Evolutionary conservation across 1,140 invertebrate genomes (phyloP), one percentile per base, ranked within the genome.

Genomic region (Ostrea denselamellosa): DNA sequence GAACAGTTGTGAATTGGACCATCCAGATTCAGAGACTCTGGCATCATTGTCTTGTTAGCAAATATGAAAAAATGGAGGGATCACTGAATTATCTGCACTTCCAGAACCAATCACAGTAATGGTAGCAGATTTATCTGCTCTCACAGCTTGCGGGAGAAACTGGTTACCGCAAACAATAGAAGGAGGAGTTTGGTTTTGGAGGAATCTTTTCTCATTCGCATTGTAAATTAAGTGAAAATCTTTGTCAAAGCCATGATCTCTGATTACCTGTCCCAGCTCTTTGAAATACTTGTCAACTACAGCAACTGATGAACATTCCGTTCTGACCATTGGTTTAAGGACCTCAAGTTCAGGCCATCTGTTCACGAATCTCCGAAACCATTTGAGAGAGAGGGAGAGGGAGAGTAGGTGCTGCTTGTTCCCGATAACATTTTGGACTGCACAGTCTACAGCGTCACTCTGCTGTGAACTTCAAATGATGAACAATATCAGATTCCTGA

Each of bases 1-100:
- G 19, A 87, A 89, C 4, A 81, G n/a, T 8, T 53, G 12, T n/a
- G 53, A 56, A 52, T 88, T 85, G 3, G 68, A 85, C 83, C 83
- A 88, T 19, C 87, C 87, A 0, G 83, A 19, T n/a, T 71, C 34
- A 8, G 65, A 81, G 1, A 88, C 83, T n/a, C 62, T 25, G n/a
- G 8, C 65, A 68, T 34, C 25, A 68, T 68, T 68, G 2, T 68
- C 22, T 68, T 68, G 7, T 22, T 22, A 0, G 25, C 65, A 68
- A 68, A 68, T 25, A 68, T 68, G n/a, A 56, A 68, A 28, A 68
- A 68, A 68, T 10, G 65, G 7, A 28, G 14, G 65, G 8, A 68
- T 68, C 9, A 22, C 65, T 68, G 65, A 7, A 25, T 22, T 22
- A 8, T 9, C 25, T 5, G 65, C 65, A 68, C n/a, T 25, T 68